Evolutionary conservation across 2,888 invertebrate genomes (phyloP), one percentile per base, ranked within the genome.

Genomic region (Hoplodrina ambigua): DNA sequence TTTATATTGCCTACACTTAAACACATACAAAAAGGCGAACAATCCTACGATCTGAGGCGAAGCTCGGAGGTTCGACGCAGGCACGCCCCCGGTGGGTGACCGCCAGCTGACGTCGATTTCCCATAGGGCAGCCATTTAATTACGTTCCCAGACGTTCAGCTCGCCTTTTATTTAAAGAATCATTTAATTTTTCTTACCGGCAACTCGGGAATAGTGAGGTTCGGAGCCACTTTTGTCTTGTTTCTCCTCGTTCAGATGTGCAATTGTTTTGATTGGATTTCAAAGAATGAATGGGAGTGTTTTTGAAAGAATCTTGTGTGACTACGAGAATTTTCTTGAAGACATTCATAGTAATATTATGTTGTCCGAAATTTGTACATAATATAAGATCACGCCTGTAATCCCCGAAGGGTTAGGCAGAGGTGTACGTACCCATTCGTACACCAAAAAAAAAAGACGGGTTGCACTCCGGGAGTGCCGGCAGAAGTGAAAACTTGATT

Each of bases 51-150:
- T 46, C 30, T 49, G 56, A 25, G 49, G 6, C 2, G 1, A 6
- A 57, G 37, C 57, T 41, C 2, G 1, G 8, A 57, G 37, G 60
- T 41, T 61, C 64, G 54, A 62, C 49, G 70, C 69, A 49, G 49
- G 65, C 66, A 77, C 62, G 75, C 60, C 77, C 58, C 70, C 65
- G 57, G 57, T 60, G 70, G 82, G 81, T 80, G 85, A 84, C 86
- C 79, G 72, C 82, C 67, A 69, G 71, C 57, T 61, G 54, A 55
- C 81, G 67, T 10, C 73, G 78, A 85, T 85, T 85, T 85, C 85
- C 85, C 85, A 53, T 61, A 73, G 84, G 85, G 70, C 77, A 0
- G 55, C 59, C 70, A 72, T 84, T 85, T 84, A 85, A 85, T 85
- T 85, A 85, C 75, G 85, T 61, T 75, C 69, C 56, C 69, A 73